Conservation (phyloP, 2,113 vertebrate genomes). For the Procavia capensis region DNA sequence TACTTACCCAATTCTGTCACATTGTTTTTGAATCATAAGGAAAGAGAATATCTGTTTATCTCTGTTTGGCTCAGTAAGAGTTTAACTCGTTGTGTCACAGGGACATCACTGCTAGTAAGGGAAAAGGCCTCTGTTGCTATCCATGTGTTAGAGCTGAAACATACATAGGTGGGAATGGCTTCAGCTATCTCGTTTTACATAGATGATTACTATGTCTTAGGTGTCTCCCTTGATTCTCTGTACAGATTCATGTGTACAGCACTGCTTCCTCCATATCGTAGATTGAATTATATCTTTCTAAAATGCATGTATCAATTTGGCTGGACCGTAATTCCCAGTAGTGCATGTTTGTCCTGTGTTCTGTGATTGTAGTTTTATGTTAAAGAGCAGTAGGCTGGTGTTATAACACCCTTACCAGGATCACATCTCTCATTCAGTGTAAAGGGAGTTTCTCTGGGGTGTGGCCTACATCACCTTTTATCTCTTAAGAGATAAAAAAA, state of each 20-base stretch:
- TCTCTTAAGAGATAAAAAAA: too few species aligned
- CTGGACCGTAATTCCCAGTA: too few species aligned
- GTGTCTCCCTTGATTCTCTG: not conserved
- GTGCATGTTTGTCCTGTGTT: too few species aligned
- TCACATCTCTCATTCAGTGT: too few species aligned
- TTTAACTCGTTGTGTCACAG: not conserved
- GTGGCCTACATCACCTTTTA: too few species aligned
- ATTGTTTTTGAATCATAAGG: not conserved
- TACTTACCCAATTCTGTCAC: not conserved
- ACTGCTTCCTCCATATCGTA: not conserved
- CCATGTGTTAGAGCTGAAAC: not conserved
- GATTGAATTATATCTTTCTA: too few species aligned
- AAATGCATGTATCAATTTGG: too few species aligned
- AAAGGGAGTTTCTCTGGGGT: too few species aligned
- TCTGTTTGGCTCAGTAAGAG: not conserved
- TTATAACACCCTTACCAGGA: too few species aligned
- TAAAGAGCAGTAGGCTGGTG: too few species aligned
- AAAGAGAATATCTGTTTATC: not conserved
- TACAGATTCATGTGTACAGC: accelerated
- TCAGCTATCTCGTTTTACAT: not conserved
- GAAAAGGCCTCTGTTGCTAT: not conserved
- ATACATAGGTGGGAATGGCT: not conserved
- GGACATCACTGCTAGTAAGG: not conserved
- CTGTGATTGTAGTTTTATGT: too few species aligned
- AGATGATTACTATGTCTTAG: not conserved